Conservation (phyloP, 2,113 vertebrate species). For the Anser brachyrhynchus region DNA sequence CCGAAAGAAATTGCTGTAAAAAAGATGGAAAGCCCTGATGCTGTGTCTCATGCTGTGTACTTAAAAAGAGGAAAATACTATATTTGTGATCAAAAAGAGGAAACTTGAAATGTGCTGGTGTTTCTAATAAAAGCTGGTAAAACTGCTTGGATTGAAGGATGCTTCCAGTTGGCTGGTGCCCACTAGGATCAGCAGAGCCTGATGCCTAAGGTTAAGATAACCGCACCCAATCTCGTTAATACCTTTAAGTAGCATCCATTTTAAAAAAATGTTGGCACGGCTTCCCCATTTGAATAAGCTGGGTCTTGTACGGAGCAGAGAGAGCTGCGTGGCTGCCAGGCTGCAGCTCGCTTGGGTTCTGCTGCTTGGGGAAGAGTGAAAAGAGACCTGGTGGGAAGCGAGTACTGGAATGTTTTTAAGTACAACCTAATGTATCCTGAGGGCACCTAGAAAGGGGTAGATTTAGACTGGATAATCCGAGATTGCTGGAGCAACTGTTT, state of each 20-base stretch:
- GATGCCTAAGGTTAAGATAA: not conserved
- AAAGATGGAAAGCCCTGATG: constrained; percentile 60
- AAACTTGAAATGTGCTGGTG: constrained; percentile 81
- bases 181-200: not conserved
- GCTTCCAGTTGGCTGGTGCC: constrained; percentile 72
- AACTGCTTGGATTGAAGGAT: constrained; percentile 76
- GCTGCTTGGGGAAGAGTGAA: not conserved
- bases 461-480: not conserved
- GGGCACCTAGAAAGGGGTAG: not conserved
- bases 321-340: fast-evolving
- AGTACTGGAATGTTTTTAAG: not conserved
- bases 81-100: constrained; percentile 81
- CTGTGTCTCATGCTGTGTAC: constrained; percentile 77
- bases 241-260: not conserved
- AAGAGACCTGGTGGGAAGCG: not conserved
- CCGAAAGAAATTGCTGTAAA: constrained; percentile 58
- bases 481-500: not conserved
- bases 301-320: not conserved
- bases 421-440: not conserved
- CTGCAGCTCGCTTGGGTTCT: not conserved
- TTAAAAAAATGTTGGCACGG: not conserved
- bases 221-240: not conserved
- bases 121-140: constrained; percentile 82
- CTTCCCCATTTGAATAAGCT: not conserved
- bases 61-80: constrained; percentile 72